Percentiles rank a stretch among this genome's conserved stretches.
phyloP scores from a whole-genome alignment of 2,888 invertebrate species.

The Cryptus armator region DNA sequence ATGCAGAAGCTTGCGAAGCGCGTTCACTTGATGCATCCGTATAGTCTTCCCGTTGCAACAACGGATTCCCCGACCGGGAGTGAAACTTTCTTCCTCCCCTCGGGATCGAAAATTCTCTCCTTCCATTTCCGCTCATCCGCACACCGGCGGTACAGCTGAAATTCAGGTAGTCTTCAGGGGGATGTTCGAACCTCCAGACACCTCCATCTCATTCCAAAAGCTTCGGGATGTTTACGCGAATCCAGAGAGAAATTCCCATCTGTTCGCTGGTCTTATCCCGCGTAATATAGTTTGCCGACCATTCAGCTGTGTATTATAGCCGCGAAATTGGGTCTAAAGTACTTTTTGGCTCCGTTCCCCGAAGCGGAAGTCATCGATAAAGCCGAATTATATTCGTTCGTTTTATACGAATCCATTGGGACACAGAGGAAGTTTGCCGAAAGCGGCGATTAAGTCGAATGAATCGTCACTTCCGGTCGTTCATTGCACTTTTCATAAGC shows the following conservation, averaged over 20 bases:
- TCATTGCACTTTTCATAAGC: conserved; percentile 40
- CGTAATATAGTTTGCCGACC: not conserved
- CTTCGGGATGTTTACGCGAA: conserved; percentile 55
- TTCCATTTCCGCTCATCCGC: not conserved
- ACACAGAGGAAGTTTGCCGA: conserved; percentile 51
- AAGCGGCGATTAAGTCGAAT: conserved; percentile 73
- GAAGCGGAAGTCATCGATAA: conserved; percentile 71
- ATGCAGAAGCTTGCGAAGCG: conserved; percentile 19
- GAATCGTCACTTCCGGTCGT: conserved; percentile 65
- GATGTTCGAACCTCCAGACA: conserved; percentile 8
- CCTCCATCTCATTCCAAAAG: conserved; percentile 7
- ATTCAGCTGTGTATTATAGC: conserved; percentile 3
- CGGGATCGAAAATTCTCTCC: conserved; percentile 28
- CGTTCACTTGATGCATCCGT: conserved; percentile 37
- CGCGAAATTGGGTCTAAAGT: conserved; percentile 61
- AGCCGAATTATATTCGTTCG: conserved; percentile 54
- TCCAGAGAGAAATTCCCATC: conserved; percentile 67
- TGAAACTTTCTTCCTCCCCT: conserved; percentile 46
- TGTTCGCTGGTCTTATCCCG: conserved; percentile 56
- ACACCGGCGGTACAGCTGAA: conserved; percentile 39
- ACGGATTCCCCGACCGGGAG: conserved; percentile 28
- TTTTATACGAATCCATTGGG: conserved; percentile 38
- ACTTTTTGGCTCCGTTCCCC: conserved; percentile 71
- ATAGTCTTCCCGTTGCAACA: conserved; percentile 2
- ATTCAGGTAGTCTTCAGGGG: conserved; percentile 55